Conservation (phyloP, 2,113 vertebrate genomes). For the Grammomys dolichurus region DNA sequence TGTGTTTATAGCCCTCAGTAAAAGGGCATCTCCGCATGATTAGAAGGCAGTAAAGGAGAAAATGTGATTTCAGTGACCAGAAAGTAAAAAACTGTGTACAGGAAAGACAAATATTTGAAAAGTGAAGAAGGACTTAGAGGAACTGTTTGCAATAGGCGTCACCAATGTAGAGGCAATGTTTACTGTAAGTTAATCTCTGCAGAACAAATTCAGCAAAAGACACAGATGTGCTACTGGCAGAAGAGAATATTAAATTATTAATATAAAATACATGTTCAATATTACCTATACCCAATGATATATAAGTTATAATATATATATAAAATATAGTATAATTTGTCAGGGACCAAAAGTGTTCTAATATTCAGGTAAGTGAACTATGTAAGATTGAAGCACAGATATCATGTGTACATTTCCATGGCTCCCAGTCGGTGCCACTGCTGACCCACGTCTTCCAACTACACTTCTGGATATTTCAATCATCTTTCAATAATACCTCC, state of each 20-base stretch:
- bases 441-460: background rate
- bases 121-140: background rate
- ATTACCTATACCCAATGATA: slow-evolving; percentile 26
- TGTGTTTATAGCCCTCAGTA: background rate
- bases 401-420: background rate
- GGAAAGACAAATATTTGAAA: background rate
- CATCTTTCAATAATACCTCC: background rate
- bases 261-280: background rate
- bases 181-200: background rate
- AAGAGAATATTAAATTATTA: background rate
- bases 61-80: background rate
- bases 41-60: background rate
- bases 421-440: background rate
- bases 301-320: background rate
- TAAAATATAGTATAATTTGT: background rate
- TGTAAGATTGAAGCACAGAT: background rate
- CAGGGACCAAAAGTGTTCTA: background rate
- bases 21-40: background rate
- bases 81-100: background rate
- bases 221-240: background rate
- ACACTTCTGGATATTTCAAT: too few relatives aligned
- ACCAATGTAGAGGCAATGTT: background rate
- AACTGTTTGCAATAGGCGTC: background rate
- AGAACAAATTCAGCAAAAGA: background rate
- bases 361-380: background rate